Percentiles rank a stretch among this genome's conserved stretches.
Evolutionary conservation across 2,113 vertebrate genomes (phyloP).

Genomic region (Alligator mississippiensis): DNA sequence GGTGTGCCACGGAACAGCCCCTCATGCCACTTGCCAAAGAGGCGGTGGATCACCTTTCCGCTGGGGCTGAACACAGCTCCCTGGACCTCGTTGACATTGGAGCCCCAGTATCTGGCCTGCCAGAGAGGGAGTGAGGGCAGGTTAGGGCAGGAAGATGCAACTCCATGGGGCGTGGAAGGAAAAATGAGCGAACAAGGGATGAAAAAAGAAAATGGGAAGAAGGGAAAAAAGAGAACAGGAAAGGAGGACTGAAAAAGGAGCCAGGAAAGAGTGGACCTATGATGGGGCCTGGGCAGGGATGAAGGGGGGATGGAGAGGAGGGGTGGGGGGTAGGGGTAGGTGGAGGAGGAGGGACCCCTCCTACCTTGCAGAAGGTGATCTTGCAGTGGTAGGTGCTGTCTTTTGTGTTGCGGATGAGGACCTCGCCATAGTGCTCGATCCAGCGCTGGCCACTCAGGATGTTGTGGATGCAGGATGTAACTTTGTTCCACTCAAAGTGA

Average conservation of each 20-base stretch:
- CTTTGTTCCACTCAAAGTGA: slow-evolving; percentile 96
- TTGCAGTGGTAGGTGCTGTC: slow-evolving; percentile 89
- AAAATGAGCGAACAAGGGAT: not conserved
- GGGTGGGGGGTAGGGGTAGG: accelerated
- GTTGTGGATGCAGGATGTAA: slow-evolving; percentile 93
- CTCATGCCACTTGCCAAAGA: slow-evolving; percentile 92
- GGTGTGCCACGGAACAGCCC: slow-evolving; percentile 89
- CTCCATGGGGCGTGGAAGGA: accelerated
- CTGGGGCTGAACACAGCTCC: slow-evolving; percentile 85
- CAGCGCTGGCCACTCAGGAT: slow-evolving; percentile 91
- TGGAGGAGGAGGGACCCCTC: not conserved
- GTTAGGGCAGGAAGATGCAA: not conserved
- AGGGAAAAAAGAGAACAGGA: not conserved
- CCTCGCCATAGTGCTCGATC: slow-evolving; percentile 94
- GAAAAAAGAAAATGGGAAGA: not conserved
- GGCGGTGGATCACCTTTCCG: slow-evolving; percentile 87
- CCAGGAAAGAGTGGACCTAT: accelerated
- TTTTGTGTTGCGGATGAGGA: slow-evolving; percentile 86
- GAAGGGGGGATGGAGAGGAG: accelerated
- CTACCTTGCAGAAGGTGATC: slow-evolving; percentile 92
- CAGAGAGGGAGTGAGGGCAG: not conserved
- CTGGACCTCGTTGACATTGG: slow-evolving; percentile 87
- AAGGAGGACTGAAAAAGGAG: not conserved
- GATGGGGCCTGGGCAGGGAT: not conserved
- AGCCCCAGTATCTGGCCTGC: slow-evolving; percentile 89